Base-by-base conservation (phyloP, 2,888 invertebrate genomes). In the Folsomia manolachei region DNA sequence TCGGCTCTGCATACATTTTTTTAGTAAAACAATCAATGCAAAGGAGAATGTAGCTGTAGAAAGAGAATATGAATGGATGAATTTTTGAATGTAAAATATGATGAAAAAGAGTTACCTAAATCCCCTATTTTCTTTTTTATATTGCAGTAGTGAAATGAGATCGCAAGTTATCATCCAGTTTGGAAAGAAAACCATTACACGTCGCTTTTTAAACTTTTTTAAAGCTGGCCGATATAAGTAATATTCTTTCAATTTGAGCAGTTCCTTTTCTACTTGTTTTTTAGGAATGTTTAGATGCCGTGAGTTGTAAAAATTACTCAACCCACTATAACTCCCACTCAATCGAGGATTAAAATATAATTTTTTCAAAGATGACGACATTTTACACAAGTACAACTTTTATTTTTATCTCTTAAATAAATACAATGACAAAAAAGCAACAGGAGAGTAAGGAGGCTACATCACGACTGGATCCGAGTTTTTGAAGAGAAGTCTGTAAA, bases 121-220 rank as follows among this genome's bases (percentile, higher is more conserved):
- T 9, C 39, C 39, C 4, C 14, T 39, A 39, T 39, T 39, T 39
- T 39, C 39, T 9, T 39, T 39, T 39, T 39, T 39, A 39, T 39
- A 39, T 39, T 39, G 39, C 14, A 39, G 14, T 14, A 39, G 14
- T 39, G 39, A 39, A 1, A 68, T 60, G n/a, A 68, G 56, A 60
- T 68, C 68, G 7, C 2, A 66, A 7, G 56, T n/a, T 19, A 68
- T 4, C 21, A 68, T 18, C 27, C 24, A 68, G 19, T 68, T 68
- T 1, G 68, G 27, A 9, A 68, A 56, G 26, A 24, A 27, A 18
- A 60, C 60, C 23, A 68, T n/a, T 9, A 56, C 24, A 11, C 26
- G 53, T 23, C 68, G 56, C 2, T 56, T 53, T 60, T 60, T 68
- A 25, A 68, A 60, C n/a, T 26, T 24, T 18, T 24, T 24, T 60